Evolutionary conservation across 2,113 vertebrate species (phyloP), one percentile per base, ranked within the genome.

Genomic region (Cyphomyrus discorhynchus): DNA sequence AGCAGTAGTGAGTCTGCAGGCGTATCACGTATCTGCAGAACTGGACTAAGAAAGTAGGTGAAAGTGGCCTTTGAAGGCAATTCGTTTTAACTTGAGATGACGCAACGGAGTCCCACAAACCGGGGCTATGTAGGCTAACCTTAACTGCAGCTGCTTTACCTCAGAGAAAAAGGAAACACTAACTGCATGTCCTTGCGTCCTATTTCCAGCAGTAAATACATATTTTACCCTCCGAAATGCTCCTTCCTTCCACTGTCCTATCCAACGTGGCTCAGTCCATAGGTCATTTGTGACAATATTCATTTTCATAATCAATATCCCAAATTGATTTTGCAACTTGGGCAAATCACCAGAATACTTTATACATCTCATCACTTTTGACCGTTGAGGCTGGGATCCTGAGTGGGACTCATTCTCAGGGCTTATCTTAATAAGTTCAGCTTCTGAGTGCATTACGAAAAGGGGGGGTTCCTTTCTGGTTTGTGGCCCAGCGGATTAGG

Each of bases 51-150:
- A 85, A 39, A 88, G 42, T 45, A 46, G 87, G 58, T 56, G 87
- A 88, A 62, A 62, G 9, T 39, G 24, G 31, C 31, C 24, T 62
- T 62, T 42, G 56, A 42, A 88, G 52, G 53, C 39, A 62, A 56
- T 45, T 42, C 19, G 11, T 46, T 85, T 85, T 47, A 70, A 88
- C 9, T 46, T 46, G 19, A 70, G n/a, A 70, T 27, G 39, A 46
- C n/a, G 53, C 31, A 46, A 47, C n/a, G 45, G 58, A 58, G 87
- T 49, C 35, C 56, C 87, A 70, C 58, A 66, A 70, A 88, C n/a
- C n/a, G 27, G 46, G 62, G 87, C 56, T 70, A 88, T 88, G 53
- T 66, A 56, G 56, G 87, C 52, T 70, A 74, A 88, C 62, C 42
- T 49, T 88, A 74, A 74, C 62, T 88, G 58, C 45, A 46, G 58